Conservation (phyloP, 2,113 vertebrate species). For the Ivindomyrus marchei region DNA sequence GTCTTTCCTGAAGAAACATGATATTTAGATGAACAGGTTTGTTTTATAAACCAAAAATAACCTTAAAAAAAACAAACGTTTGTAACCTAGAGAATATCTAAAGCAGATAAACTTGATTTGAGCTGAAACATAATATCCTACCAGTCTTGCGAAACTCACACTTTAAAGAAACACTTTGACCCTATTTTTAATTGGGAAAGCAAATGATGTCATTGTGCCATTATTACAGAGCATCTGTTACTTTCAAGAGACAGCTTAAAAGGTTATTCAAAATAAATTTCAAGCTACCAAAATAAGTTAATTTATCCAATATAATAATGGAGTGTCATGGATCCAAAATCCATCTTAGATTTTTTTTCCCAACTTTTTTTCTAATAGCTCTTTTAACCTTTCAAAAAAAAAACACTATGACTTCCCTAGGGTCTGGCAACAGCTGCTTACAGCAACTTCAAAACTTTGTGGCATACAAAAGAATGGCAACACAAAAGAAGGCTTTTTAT, state of each 20-base stretch:
- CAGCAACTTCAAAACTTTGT: conserved; percentile 4
- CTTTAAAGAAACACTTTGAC: not conserved
- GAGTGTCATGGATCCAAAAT: conserved; percentile 5
- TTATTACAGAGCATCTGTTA: conserved; percentile 4
- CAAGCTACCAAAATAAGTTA: conserved; percentile 1
- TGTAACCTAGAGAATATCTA: not conserved
- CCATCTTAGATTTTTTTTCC: not conserved
- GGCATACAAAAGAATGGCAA: conserved; percentile 15
- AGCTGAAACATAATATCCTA: not conserved
- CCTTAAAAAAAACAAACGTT: not conserved
- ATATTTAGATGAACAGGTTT: not conserved
- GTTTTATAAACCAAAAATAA: not conserved
- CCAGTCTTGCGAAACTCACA: not conserved
- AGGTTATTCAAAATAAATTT: conserved; percentile 8
- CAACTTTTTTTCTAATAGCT: not conserved
- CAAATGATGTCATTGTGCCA: not conserved
- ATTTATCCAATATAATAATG: conserved; percentile 8
- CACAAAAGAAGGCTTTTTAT: conserved; percentile 10
- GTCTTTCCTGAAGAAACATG: not conserved
- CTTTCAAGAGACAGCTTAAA: not conserved
- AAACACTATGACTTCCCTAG: not conserved
- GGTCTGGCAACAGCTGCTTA: conserved; percentile 5
- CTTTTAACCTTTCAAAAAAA: not conserved
- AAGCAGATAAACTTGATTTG: not conserved
- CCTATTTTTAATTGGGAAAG: conserved; percentile 4